Evolutionary conservation across 2,888 invertebrate species (phyloP).

Genomic region (Hydropsyche betteni): DNA sequence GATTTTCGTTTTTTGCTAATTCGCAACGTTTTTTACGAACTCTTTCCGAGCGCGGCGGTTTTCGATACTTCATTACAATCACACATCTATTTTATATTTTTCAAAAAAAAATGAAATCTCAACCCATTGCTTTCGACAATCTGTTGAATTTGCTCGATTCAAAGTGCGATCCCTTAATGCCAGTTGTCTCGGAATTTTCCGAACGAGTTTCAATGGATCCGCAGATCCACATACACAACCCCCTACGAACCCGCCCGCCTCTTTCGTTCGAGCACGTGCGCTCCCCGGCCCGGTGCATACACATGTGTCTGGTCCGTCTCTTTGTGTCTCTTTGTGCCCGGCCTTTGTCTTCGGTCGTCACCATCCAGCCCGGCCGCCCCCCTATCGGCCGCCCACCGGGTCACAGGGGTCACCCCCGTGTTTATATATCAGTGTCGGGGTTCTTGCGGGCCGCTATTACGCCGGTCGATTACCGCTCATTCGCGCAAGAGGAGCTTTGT

Average conservation of each 20-base stretch:
- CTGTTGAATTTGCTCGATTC: too few relatives aligned
- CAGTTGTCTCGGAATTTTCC: background rate
- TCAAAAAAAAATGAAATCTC: too few relatives aligned
- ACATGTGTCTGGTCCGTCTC: conserved; percentile 23
- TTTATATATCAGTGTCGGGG: conserved; percentile 29
- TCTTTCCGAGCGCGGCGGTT: too few relatives aligned
- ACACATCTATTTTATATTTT: too few relatives aligned
- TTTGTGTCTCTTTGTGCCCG: conserved; percentile 46
- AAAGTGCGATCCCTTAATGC: too few relatives aligned
- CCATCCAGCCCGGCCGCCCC: conserved; percentile 3
- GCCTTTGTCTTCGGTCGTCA: conserved; percentile 30
- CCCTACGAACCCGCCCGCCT: background rate
- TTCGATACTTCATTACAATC: too few relatives aligned
- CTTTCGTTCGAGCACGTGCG: conserved; percentile 38
- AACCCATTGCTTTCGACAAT: too few relatives aligned
- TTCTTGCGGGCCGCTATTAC: conserved; percentile 26
- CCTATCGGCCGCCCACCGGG: background rate
- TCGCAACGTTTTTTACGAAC: background rate
- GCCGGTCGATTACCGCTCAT: conserved; percentile 31
- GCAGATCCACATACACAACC: conserved; percentile 44
- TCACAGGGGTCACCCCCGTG: conserved; percentile 22
- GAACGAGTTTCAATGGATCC: conserved; percentile 43
- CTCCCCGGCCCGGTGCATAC: conserved; percentile 21
- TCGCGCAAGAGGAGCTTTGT: conserved; percentile 25
- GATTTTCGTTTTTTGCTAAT: background rate